Conservation (phyloP, 2,113 vertebrate species). For the Nesoenas mayeri region DNA sequence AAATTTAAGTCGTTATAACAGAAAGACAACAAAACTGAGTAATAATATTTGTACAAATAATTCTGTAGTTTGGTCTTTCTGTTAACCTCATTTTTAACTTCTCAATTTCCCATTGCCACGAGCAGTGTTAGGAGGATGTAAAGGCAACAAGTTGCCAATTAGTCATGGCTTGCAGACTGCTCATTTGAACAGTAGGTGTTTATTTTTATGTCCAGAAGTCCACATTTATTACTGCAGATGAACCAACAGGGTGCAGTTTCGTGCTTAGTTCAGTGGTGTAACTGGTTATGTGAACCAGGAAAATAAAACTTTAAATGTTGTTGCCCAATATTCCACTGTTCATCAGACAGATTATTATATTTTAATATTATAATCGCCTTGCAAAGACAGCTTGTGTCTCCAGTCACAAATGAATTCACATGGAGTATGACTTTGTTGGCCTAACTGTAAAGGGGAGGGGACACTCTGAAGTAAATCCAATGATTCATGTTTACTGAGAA, state of each 20-base stretch:
- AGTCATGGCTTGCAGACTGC: neutral
- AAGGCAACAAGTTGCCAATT: neutral
- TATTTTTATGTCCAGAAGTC: slow-evolving; percentile 26
- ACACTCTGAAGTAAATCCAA: neutral
- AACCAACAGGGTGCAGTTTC: neutral
- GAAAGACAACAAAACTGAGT: neutral
- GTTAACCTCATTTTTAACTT: neutral
- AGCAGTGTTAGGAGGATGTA: neutral
- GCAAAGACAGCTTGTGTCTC: neutral
- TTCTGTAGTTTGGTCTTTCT: neutral
- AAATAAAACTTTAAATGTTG: neutral
- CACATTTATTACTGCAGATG: neutral
- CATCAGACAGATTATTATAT: neutral
- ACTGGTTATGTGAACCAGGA: neutral
- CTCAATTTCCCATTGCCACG: neutral
- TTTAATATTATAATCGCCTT: neutral
- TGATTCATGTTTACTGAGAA: neutral
- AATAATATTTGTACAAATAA: neutral
- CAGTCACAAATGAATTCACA: neutral
- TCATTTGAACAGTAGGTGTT: neutral
- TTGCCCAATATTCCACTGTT: neutral
- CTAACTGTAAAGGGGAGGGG: neutral
- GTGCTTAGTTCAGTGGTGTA: neutral
- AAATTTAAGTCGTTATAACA: neutral
- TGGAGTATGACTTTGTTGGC: neutral